Percentiles rank a stretch among this genome's conserved stretches.
These are phyloP conservation scores for Nymphalis io DNA, from an alignment of 1,140 invertebrate species.

Conservation along the genomic window DNA sequence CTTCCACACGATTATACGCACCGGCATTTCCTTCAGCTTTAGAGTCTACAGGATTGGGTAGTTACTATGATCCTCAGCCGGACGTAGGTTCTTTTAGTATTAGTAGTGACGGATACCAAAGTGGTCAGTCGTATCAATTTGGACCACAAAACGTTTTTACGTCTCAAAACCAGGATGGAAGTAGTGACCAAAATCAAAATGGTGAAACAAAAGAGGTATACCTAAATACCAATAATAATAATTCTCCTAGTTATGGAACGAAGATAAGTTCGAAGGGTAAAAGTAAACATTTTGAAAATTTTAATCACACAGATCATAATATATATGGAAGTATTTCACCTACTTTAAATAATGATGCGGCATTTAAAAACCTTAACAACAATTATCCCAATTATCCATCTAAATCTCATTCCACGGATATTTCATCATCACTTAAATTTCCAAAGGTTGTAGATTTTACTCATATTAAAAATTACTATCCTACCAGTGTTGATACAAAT, in stretches of 20 bases:
- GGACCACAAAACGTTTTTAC: slow-evolving; percentile 53
- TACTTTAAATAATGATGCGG: slow-evolving; percentile 27
- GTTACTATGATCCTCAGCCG: slow-evolving; percentile 47
- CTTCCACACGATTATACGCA: slow-evolving; percentile 61
- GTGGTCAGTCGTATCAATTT: slow-evolving; percentile 31
- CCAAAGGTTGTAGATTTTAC: slow-evolving; percentile 70
- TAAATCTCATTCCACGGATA: slow-evolving; percentile 15
- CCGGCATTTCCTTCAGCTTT: slow-evolving; percentile 68
- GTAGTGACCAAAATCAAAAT: slow-evolving; percentile 36
- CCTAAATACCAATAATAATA: slow-evolving; percentile 41
- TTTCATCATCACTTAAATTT: slow-evolving; percentile 51
- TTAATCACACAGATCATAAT: slow-evolving; percentile 53
- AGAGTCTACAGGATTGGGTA: slow-evolving; percentile 54
- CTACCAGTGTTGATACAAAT: slow-evolving; percentile 54
- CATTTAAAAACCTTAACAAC: slow-evolving; percentile 28
- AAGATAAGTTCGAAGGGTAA: slow-evolving; percentile 62
- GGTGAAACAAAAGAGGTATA: slow-evolving; percentile 36
- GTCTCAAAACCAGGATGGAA: slow-evolving; percentile 45
- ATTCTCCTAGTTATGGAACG: slow-evolving; percentile 63
- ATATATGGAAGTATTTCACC: slow-evolving; percentile 36
- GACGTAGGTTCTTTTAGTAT: slow-evolving; percentile 31
- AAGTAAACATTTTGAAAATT: slow-evolving; percentile 45
- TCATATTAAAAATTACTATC: slow-evolving; percentile 56
- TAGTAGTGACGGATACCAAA: slow-evolving; percentile 37
- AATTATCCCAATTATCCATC: slow-evolving; percentile 36